Evolutionary conservation across 2,113 vertebrate genomes (phyloP), one percentile per base, ranked within the genome.

Genomic region (Takifugu flavidus): DNA sequence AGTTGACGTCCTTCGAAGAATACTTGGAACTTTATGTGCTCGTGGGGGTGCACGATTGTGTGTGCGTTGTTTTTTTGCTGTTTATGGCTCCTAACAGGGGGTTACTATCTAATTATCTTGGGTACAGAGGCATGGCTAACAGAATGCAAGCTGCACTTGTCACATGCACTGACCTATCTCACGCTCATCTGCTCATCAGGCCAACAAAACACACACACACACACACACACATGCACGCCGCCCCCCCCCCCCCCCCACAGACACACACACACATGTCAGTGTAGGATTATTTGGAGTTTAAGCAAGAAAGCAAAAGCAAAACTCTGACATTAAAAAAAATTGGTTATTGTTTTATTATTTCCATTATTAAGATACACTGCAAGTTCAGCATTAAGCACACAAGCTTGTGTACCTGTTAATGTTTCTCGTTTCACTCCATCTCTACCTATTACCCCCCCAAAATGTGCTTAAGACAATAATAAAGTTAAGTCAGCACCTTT

Each of bases 111-210:
- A 84, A 89, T 89, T 86, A 87, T 82, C 86, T 56, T 82, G 74
- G 86, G 86, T 87, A 89, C 80, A 79, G 79, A 88, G 78, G 87
- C 85, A 89, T 90, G 85, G 71, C 77, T 74, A 68, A 84, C 85
- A 89, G 90, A 86, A 77, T 87, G 87, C 71, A 31, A 74, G 74
- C 59, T 77, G 74, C 71, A 79, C 76, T 80, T 78, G 71, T 83
- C 75, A 85, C 77, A 10, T 31, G 79, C 83, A 79, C 75, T 89
- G 87, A 87, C 86, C 86, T 88, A 77, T 70, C 74, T 65, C 63
- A 46, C 76, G 63, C 79, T 74, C 84, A 42, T 89, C 82, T 89
- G 87, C 67, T 75, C 4, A 3, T n/a, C 51, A 56, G 53, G 50
- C 43, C 27, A 49, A 70, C 67, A 79, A 44, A 20, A 20, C 20